Percentiles rank a stretch among this genome's conserved stretches.
phyloP scores from a whole-genome alignment of 1,140 invertebrate species.

The Drosophila subobscura region DNA sequence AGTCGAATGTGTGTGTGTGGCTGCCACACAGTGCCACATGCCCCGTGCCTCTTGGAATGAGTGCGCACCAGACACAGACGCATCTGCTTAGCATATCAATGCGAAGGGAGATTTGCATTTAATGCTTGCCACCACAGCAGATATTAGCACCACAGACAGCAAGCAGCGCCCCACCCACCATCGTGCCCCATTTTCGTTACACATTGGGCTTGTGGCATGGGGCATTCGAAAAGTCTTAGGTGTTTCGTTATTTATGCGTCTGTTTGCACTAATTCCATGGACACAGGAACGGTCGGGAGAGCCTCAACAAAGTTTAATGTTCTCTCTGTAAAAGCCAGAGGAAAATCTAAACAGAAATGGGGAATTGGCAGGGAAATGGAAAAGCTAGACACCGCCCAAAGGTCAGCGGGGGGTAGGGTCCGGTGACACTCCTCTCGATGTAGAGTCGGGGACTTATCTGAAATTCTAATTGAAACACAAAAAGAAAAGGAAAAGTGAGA shows the following conservation, averaged over 20 bases:
- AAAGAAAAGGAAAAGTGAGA: conserved; percentile 51
- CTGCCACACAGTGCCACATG: too few relatives aligned
- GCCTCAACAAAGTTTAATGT: background rate
- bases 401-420: conserved; percentile 2
- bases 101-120: conserved; percentile 66
- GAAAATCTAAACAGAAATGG: too few relatives aligned
- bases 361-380: too few relatives aligned
- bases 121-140: conserved; percentile 60
- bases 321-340: too few relatives aligned
- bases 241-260: conserved; percentile 76
- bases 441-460: conserved; percentile 57
- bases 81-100: conserved; percentile 79
- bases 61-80: conserved; percentile 52
- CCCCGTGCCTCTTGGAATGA: conserved; percentile 1
- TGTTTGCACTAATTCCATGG: conserved; percentile 71
- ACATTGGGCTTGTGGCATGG: conserved; percentile 1
- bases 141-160: conserved; percentile 57
- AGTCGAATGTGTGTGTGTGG: conserved; percentile 18
- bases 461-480: conserved; percentile 72
- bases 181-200: conserved; percentile 18
- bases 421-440: conserved; percentile 7
- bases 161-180: background rate
- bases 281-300: too few relatives aligned
- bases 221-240: conserved; percentile 58
- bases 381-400: conserved; percentile 22